These are phyloP conservation scores for Galagoides demidoff DNA, from an alignment of 2,797 vertebrate genomes.

Conservation along the genomic window DNA sequence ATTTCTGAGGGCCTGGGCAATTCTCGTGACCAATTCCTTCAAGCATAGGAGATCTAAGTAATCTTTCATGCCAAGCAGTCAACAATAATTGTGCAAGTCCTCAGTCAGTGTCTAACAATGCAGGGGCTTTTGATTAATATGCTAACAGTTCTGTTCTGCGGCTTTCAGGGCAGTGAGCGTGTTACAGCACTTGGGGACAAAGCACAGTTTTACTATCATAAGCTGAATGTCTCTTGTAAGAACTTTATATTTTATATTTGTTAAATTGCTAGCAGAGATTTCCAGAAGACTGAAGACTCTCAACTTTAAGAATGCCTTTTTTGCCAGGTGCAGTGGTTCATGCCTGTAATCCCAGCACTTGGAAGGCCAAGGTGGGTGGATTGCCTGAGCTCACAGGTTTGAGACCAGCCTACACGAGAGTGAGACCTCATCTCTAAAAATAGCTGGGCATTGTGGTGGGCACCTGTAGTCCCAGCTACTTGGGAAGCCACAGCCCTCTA, in stretches of 20 bases:
- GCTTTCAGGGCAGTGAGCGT: background rate
- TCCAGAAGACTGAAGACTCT: background rate
- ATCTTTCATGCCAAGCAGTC: background rate
- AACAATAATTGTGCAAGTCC: background rate
- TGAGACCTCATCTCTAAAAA: too few species aligned
- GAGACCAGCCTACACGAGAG: too few species aligned
- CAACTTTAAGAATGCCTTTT: too few species aligned
- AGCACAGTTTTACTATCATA: background rate
- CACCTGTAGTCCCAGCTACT: too few species aligned
- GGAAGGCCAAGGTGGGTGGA: too few species aligned
- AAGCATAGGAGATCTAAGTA: background rate
- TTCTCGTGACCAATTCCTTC: background rate
- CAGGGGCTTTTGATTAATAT: background rate
- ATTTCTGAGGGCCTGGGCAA: background rate
- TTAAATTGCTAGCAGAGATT: conserved; percentile 8
- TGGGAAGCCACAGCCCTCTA: too few species aligned
- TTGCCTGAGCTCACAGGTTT: too few species aligned
- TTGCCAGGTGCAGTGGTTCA: too few species aligned
- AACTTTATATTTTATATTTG: conserved; percentile 29
- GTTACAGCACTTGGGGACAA: background rate
- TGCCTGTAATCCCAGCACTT: background rate
- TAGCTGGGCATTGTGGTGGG: too few species aligned
- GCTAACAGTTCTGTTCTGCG: background rate
- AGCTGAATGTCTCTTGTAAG: background rate
- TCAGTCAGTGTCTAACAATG: background rate